Conservation (phyloP, 2,113 vertebrate genomes). For the Nesospiza acunhae region DNA sequence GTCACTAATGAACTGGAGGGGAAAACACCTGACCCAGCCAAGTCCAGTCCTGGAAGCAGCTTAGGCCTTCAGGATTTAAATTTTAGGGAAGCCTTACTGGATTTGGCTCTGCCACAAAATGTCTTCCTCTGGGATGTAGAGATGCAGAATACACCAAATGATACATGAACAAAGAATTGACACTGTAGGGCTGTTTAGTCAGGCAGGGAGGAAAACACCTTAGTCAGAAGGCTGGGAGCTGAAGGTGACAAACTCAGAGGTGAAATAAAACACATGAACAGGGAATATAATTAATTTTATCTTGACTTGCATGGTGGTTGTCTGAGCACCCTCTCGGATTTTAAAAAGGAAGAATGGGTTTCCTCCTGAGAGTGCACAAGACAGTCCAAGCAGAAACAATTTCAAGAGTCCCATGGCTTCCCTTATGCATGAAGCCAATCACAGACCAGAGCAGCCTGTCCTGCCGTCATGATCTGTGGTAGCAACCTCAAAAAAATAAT, state of each 20-base stretch:
- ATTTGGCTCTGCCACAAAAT: neutral
- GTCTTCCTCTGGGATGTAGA: neutral
- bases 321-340: neutral
- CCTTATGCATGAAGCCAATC: neutral
- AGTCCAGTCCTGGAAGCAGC: neutral
- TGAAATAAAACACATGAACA: neutral
- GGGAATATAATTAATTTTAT: neutral
- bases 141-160: neutral
- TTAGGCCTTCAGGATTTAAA: neutral
- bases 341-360: neutral
- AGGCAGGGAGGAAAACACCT: neutral
- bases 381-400: neutral
- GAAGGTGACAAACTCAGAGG: neutral
- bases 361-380: neutral
- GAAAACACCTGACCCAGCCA: neutral
- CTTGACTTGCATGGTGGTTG: neutral
- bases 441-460: neutral
- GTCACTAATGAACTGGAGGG: neutral
- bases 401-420: neutral
- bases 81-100: neutral
- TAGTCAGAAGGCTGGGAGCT: neutral
- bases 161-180: neutral
- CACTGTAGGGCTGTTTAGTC: neutral
- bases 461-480: neutral
- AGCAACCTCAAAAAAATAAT: neutral